A percentile compares a stretch with the other conserved stretches of the same genome.
Conservation (phyloP, 2,113 vertebrate genomes). For the Cyphomyrus plagiostoma region DNA sequence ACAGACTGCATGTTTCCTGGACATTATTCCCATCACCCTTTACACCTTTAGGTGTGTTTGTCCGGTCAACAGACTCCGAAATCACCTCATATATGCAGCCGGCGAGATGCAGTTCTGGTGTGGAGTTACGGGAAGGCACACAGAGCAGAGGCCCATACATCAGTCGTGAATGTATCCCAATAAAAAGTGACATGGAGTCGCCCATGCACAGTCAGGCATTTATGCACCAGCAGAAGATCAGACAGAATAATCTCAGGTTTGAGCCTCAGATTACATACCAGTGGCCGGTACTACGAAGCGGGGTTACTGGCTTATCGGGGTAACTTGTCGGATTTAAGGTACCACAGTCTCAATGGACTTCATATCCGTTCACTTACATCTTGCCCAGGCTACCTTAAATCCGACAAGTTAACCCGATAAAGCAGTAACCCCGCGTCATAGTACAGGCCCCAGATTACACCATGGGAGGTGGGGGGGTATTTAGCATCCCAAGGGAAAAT, state of each 20-base stretch:
- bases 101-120: background rate
- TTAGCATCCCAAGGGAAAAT: background rate
- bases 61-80: background rate
- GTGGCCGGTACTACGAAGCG: no score
- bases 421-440: no score
- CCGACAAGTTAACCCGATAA: no score
- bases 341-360: no score
- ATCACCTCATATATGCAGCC: background rate
- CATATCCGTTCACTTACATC: no score
- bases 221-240: background rate
- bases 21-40: background rate
- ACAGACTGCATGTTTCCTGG: background rate
- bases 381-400: no score
- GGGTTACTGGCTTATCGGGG: no score
- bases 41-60: background rate
- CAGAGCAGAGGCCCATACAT: background rate
- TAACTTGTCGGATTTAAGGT: no score
- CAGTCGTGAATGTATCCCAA: background rate
- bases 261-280: background rate
- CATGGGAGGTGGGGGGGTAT: background rate
- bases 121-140: background rate
- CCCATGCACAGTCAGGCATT: background rate
- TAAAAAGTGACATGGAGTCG: background rate
- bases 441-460: background rate
- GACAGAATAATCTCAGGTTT: background rate